Evolutionary conservation across 2,797 vertebrate genomes (phyloP).

Genomic region (Dipus sagitta): DNA sequence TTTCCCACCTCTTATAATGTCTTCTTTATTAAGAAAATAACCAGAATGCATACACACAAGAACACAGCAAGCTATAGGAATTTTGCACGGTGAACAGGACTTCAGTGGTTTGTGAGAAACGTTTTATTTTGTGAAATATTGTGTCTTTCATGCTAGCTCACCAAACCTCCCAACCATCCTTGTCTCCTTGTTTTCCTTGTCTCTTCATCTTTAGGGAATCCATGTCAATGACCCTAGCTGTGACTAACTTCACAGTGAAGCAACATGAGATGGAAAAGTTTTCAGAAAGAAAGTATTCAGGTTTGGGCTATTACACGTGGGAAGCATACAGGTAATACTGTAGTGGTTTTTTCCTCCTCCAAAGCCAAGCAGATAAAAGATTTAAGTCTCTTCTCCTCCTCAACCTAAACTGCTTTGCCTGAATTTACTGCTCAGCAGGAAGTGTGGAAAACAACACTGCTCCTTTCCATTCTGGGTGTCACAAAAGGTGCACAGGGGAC

Average conservation of each 20-base stretch:
- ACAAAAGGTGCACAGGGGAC: not conserved
- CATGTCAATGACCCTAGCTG: slow-evolving; percentile 17
- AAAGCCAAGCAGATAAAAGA: slow-evolving; percentile 37
- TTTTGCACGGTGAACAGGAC: not conserved
- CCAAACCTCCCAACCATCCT: not conserved
- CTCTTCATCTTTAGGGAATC: slow-evolving; percentile 23
- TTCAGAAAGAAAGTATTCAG: slow-evolving; percentile 43
- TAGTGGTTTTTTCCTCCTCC: slow-evolving; percentile 35
- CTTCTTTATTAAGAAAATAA: slow-evolving; percentile 35
- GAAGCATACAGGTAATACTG: slow-evolving; percentile 64
- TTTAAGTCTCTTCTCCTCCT: not conserved
- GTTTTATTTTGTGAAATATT: not conserved
- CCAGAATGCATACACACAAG: slow-evolving; percentile 27
- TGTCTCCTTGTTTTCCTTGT: not conserved
- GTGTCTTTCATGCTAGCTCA: slow-evolving; percentile 34
- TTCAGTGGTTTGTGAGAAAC: slow-evolving; percentile 10
- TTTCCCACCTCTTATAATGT: slow-evolving; percentile 45
- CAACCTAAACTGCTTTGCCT: slow-evolving; percentile 8
- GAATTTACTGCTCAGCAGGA: slow-evolving; percentile 3
- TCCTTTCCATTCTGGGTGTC: not conserved
- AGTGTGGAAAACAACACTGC: not conserved
- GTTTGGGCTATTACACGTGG: slow-evolving; percentile 60
- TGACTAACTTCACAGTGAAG: slow-evolving; percentile 46
- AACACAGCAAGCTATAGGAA: not conserved
- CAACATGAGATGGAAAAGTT: slow-evolving; percentile 29